Evolutionary conservation across 1,140 invertebrate species (phyloP).

Genomic region (Xylocopa sonorina): DNA sequence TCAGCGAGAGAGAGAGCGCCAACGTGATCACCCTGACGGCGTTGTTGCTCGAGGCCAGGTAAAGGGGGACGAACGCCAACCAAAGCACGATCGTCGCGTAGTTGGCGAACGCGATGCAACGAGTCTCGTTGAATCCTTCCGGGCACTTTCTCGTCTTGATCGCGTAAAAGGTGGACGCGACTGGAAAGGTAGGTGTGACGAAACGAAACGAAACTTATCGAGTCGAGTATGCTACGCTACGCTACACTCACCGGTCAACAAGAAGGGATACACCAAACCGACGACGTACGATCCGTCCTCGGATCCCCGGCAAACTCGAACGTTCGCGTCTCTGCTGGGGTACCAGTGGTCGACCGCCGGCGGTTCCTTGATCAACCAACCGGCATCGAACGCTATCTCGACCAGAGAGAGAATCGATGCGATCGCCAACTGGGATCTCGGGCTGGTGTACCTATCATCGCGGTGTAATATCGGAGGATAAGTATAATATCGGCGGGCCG

Average conservation of each 20-base stretch:
- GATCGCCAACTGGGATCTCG: slow-evolving; percentile 82
- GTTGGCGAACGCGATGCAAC: slow-evolving; percentile 89
- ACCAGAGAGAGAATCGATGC: slow-evolving; percentile 81
- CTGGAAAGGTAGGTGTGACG: slow-evolving; percentile 65
- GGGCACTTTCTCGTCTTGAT: slow-evolving; percentile 90
- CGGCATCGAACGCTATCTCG: slow-evolving; percentile 82
- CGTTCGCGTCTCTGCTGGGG: slow-evolving; percentile 76
- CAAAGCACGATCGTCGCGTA: slow-evolving; percentile 91
- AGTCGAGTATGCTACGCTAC: too few species aligned
- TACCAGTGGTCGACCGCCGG: slow-evolving; percentile 78
- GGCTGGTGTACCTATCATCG: slow-evolving; percentile 80
- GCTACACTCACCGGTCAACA: slow-evolving; percentile 78
- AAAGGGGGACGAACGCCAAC: slow-evolving; percentile 89
- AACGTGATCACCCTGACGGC: slow-evolving; percentile 83
- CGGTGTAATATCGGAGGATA: neutral
- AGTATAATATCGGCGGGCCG: too few species aligned
- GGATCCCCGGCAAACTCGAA: slow-evolving; percentile 81
- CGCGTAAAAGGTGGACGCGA: slow-evolving; percentile 88
- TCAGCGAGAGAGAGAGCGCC: slow-evolving; percentile 83
- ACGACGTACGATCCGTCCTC: slow-evolving; percentile 83
- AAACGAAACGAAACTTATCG: too few species aligned
- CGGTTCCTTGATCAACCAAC: slow-evolving; percentile 81
- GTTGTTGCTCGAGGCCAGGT: slow-evolving; percentile 80
- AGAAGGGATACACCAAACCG: slow-evolving; percentile 83
- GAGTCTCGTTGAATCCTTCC: slow-evolving; percentile 89